Percentiles rank a stretch among this genome's conserved stretches.
Evolutionary conservation across 2,797 vertebrate genomes (phyloP).

Genomic region (Muraenolepis orangiensis): DNA sequence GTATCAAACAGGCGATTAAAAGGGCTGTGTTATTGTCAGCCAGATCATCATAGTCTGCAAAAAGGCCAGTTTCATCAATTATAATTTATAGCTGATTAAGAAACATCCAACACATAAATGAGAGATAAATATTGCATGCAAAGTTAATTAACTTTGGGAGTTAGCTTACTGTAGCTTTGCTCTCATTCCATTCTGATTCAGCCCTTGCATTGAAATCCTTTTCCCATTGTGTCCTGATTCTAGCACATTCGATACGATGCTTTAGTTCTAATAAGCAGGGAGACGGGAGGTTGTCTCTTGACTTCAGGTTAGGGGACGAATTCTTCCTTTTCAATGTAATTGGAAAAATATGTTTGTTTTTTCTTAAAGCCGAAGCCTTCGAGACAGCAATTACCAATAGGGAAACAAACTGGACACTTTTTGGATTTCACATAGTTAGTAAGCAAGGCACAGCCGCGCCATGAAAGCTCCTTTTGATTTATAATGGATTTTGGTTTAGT

Average conservation of each 20-base stretch:
- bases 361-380: neutral
- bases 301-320: neutral
- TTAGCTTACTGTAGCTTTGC: neutral
- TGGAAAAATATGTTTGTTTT: neutral
- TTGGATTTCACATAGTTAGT: neutral
- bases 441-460: neutral
- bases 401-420: neutral
- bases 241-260: neutral
- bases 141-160: constrained; percentile 1
- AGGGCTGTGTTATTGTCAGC: neutral
- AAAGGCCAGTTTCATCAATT: neutral
- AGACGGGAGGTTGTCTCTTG: neutral
- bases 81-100: neutral
- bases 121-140: constrained; percentile 8
- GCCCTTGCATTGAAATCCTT: neutral
- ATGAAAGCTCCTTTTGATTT: neutral
- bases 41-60: neutral
- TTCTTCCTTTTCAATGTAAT: neutral
- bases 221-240: neutral
- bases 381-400: neutral
- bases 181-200: neutral
- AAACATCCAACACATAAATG: neutral
- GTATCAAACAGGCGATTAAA: neutral
- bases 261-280: neutral
- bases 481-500: neutral